phyloP scores from a whole-genome alignment of 2,888 invertebrate genomes.

The Daptonema setosum region DNA sequence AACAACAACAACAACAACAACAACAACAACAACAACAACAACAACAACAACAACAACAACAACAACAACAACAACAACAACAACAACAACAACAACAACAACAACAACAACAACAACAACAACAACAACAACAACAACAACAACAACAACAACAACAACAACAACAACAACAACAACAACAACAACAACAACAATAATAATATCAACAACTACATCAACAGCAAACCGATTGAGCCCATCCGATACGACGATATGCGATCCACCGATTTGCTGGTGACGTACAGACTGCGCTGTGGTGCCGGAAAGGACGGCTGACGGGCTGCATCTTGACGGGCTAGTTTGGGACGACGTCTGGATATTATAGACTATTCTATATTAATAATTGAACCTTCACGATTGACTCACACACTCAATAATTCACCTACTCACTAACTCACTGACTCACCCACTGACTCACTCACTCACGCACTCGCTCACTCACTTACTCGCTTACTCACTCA shows the following conservation, averaged over 20 bases:
- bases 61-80: slow-evolving; percentile 3
- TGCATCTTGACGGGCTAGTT: too few species aligned
- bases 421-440: too few species aligned
- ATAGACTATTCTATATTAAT: too few species aligned
- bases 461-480: too few species aligned
- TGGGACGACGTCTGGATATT: too few species aligned
- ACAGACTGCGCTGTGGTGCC: too few species aligned
- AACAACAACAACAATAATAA: background rate
- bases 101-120: slow-evolving; percentile 3
- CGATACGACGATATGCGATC: background rate
- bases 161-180: slow-evolving; percentile 3
- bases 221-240: background rate
- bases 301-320: too few species aligned
- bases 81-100: slow-evolving; percentile 3
- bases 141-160: slow-evolving; percentile 3
- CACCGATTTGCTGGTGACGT: too few species aligned
- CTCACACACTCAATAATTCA: too few species aligned
- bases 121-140: slow-evolving; percentile 3
- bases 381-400: too few species aligned
- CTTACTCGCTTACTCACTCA: too few species aligned
- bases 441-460: too few species aligned
- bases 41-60: slow-evolving; percentile 3
- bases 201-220: background rate
- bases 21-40: slow-evolving; percentile 3
- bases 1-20: slow-evolving; percentile 3